Conservation (phyloP, 2,113 vertebrate species). For the Calyptommatus sinebrachiatus region DNA sequence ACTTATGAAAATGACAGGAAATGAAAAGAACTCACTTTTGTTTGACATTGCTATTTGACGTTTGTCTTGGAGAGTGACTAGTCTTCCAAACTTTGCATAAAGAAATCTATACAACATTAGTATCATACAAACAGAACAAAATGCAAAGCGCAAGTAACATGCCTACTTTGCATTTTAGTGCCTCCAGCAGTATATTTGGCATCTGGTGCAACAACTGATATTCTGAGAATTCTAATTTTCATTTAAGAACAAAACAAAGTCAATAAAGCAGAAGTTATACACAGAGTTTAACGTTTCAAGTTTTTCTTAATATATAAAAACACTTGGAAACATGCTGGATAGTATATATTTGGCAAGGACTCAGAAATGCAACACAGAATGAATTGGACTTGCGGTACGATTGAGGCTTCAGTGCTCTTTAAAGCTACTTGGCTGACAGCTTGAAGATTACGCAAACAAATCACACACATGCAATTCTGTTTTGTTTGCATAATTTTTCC, state of each 20-base stretch:
- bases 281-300: background rate
- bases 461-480: background rate
- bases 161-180: background rate
- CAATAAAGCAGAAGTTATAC: background rate
- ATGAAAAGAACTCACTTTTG: constrained; percentile 45
- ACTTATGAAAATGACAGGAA: constrained; percentile 65
- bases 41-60: constrained; percentile 62
- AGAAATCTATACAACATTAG: constrained; percentile 7
- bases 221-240: constrained; percentile 10
- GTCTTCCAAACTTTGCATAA: background rate
- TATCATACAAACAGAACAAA: constrained; percentile 30
- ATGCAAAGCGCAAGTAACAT: background rate
- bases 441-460: background rate
- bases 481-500: background rate
- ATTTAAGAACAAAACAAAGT: background rate
- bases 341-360: background rate
- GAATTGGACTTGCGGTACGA: background rate
- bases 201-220: background rate
- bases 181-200: background rate
- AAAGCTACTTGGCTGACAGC: background rate
- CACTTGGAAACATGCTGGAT: background rate
- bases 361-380: background rate
- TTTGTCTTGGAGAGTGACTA: constrained; percentile 27
- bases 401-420: background rate
- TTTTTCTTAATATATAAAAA: background rate